phyloP scores from a whole-genome alignment of 92 coral and sea anemone genomes.

The Paragorgia papillata region DNA sequence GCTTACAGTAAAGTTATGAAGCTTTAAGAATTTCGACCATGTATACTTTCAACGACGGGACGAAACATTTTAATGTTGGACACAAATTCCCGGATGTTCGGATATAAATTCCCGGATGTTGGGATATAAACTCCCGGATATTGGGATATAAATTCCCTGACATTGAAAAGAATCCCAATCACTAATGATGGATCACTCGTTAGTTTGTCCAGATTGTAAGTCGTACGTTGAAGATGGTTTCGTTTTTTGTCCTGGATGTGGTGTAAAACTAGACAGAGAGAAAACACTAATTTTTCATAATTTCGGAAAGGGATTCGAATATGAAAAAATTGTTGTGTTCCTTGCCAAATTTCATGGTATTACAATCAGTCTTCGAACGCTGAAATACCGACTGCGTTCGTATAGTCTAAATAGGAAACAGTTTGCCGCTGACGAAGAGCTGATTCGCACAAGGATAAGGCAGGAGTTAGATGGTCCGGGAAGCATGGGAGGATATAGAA shows the following conservation, averaged over 20 bases:
- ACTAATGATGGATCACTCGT: no score
- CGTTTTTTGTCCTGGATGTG: neutral
- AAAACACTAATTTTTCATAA: neutral
- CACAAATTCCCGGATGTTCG: no score
- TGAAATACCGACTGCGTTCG: neutral
- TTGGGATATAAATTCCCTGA: no score
- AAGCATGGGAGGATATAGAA: no score
- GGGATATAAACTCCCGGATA: no score
- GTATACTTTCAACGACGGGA: no score
- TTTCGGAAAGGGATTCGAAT: neutral
- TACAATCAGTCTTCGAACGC: neutral
- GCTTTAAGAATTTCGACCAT: no score
- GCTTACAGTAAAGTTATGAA: no score
- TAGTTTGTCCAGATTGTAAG: neutral
- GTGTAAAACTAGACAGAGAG: neutral
- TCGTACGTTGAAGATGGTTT: neutral
- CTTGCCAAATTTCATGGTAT: constrained; percentile 12
- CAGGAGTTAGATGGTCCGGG: neutral
- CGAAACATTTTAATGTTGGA: no score
- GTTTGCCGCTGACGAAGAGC: neutral
- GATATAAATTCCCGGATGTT: no score
- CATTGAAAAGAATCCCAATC: no score
- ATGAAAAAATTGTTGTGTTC: neutral
- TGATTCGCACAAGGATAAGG: neutral
- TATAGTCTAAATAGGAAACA: neutral